A percentile compares a stretch with the other conserved stretches of the same genome.
These are phyloP conservation scores for Apis cerana DNA, from an alignment of 1,140 invertebrate genomes.

Conservation along the genomic window DNA sequence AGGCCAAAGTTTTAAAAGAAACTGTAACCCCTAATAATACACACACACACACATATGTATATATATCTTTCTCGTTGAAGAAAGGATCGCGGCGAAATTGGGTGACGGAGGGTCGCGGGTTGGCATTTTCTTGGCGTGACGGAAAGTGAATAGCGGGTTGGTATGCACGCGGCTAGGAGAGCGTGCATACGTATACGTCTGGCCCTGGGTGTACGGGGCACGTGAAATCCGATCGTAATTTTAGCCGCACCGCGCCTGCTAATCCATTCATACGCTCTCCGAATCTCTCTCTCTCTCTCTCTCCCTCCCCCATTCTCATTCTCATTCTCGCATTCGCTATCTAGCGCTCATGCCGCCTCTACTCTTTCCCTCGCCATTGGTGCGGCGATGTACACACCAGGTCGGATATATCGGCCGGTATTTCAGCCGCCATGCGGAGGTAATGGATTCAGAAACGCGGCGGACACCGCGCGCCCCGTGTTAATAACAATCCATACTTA, in stretches of 20 bases:
- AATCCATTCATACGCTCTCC: constrained; percentile 77
- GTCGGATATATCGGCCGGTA: constrained; percentile 81
- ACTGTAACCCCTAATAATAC: no score
- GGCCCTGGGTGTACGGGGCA: constrained; percentile 64
- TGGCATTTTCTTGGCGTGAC: not conserved
- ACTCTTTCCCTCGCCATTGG: constrained; percentile 58
- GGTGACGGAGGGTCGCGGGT: no score
- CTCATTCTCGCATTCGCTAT: constrained; percentile 52
- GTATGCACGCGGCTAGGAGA: constrained; percentile 28
- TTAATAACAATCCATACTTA: constrained; percentile 83
- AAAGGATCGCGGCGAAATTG: no score
- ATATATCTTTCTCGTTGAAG: no score
- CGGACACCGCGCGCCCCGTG: constrained; percentile 80
- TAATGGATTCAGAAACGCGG: constrained; percentile 82
- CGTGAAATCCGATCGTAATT: constrained; percentile 79
- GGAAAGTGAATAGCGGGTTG: not conserved
- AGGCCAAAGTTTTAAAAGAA: no score
- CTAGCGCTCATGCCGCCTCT: constrained; percentile 37
- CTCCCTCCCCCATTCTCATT: constrained; percentile 42
- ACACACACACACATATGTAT: no score
- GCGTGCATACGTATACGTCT: constrained; percentile 59
- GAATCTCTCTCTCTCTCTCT: constrained; percentile 36
- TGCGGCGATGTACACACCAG: constrained; percentile 77
- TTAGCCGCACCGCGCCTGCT: constrained; percentile 73
- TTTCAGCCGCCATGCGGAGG: constrained; percentile 82